These are phyloP conservation scores for Stenodera caucasica DNA, from an alignment of 2,888 invertebrate genomes.

Conservation along the genomic window DNA sequence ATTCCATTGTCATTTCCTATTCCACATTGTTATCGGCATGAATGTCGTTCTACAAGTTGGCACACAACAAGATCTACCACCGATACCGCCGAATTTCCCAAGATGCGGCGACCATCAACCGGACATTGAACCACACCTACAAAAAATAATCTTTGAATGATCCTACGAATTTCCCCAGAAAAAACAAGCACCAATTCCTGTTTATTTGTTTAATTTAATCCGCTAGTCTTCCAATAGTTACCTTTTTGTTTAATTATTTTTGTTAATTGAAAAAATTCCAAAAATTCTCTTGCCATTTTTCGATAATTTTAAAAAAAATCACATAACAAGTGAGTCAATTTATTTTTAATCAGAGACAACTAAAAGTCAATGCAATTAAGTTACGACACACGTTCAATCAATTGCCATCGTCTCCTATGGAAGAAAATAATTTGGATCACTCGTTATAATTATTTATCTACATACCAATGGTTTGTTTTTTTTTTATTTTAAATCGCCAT, in stretches of 20 bases:
- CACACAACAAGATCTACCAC: constrained; percentile 73
- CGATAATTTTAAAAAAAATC: constrained; percentile 54
- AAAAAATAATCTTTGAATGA: not conserved
- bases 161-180: not conserved
- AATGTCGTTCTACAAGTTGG: constrained; percentile 80
- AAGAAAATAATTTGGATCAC: not conserved
- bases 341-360: not conserved
- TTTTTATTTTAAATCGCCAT: constrained; percentile 40
- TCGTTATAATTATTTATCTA: constrained; percentile 41
- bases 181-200: not conserved
- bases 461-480: constrained; percentile 36
- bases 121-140: not conserved
- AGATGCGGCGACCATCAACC: constrained; percentile 57
- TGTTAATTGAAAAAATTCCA: not conserved
- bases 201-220: not conserved
- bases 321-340: not conserved
- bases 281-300: not conserved
- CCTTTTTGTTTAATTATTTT: not conserved
- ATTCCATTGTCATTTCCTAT: constrained; percentile 89
- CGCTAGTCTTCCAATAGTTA: constrained; percentile 7
- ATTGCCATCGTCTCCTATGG: not conserved
- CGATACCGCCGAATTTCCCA: constrained; percentile 76
- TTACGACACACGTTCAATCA: not conserved
- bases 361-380: not conserved
- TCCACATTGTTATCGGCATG: constrained; percentile 88